phyloP scores from a whole-genome alignment of 2,113 vertebrate genomes.

The Siphamia tubifer region DNA sequence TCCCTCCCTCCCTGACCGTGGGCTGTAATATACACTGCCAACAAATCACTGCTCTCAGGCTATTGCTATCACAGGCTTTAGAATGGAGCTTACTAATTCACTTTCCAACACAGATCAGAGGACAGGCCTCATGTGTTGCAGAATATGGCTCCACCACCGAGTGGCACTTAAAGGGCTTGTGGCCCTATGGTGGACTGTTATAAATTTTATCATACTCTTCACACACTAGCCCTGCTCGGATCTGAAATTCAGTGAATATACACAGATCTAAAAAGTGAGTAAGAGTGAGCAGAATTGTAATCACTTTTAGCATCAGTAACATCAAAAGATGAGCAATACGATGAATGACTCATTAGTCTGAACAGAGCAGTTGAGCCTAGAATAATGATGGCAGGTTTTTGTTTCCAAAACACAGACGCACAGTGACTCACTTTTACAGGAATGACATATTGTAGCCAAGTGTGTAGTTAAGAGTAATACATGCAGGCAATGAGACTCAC shows the following conservation, averaged over 20 bases:
- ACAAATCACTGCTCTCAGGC: conserved; percentile 76
- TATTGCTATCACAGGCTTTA: conserved; percentile 71
- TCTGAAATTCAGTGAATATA: conserved; percentile 38
- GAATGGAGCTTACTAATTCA: conserved; percentile 77
- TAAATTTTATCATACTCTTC: conserved; percentile 61
- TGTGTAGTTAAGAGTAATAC: conserved; percentile 24
- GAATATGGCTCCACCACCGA: conserved; percentile 64
- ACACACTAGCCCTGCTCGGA: conserved; percentile 30
- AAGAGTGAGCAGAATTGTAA: conserved; percentile 22
- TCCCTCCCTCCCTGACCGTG: conserved; percentile 62
- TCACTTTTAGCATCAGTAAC: conserved; percentile 46
- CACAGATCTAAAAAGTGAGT: conserved; percentile 22
- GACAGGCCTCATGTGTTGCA: conserved; percentile 77
- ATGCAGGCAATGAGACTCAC: conserved; percentile 4
- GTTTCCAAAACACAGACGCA: conserved; percentile 49
- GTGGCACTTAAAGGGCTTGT: conserved; percentile 58
- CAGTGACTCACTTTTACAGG: conserved; percentile 52
- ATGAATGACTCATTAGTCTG: conserved; percentile 35
- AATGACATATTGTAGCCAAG: conserved; percentile 21
- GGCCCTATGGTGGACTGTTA: conserved; percentile 61
- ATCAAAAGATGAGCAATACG: conserved; percentile 26
- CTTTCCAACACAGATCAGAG: conserved; percentile 73
- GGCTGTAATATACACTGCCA: conserved; percentile 76
- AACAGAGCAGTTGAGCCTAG: conserved; percentile 24
- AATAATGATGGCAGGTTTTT: conserved; percentile 50